Evolutionary conservation across 2,888 invertebrate genomes (phyloP), one percentile per base, ranked within the genome.

Genomic region (Nemapogon koenigi): DNA sequence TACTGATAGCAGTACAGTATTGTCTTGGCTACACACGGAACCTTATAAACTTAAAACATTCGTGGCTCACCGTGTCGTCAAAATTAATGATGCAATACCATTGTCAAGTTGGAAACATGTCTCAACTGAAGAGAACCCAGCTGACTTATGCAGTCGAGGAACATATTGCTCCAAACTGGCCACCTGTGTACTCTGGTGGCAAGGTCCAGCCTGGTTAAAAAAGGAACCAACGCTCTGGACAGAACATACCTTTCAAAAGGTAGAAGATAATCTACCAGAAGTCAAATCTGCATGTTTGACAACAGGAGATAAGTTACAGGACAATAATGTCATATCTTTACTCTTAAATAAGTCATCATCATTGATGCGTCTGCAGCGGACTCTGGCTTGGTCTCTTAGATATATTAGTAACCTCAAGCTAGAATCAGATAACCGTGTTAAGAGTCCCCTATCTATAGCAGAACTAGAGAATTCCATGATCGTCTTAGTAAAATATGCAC

Each of bases 1-100:
- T n/a, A 31, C 31, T n/a, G 31, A 31, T n/a, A 31, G 31, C 15
- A 15, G 13, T 31, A 28, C 31, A 4, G 31, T 31, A n/a, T n/a
- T 31, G n/a, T 13, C 31, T 16, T 31, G 31, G 31, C 3, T 31
- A 13, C 13, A 31, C 6, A 31, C 31, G 3, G 13, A n/a, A 15
- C 31, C 31, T 15, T 10, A n/a, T n/a, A n/a, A n/a, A n/a, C n/a
- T n/a, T n/a, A n/a, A n/a, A n/a, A n/a, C n/a, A n/a, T n/a, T n/a
- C n/a, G n/a, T n/a, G n/a, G n/a, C n/a, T n/a, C n/a, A n/a, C n/a
- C n/a, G n/a, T n/a, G n/a, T n/a, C n/a, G n/a, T n/a, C n/a, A n/a
- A n/a, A n/a, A n/a, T n/a, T n/a, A n/a, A n/a, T n/a, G n/a, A n/a
- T n/a, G n/a, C n/a, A n/a, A n/a, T n/a, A n/a, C n/a, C n/a, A n/a